Evolutionary conservation across 2,888 invertebrate species (phyloP), one percentile per base, ranked within the genome.

Genomic region (Drosophila incognita): DNA sequence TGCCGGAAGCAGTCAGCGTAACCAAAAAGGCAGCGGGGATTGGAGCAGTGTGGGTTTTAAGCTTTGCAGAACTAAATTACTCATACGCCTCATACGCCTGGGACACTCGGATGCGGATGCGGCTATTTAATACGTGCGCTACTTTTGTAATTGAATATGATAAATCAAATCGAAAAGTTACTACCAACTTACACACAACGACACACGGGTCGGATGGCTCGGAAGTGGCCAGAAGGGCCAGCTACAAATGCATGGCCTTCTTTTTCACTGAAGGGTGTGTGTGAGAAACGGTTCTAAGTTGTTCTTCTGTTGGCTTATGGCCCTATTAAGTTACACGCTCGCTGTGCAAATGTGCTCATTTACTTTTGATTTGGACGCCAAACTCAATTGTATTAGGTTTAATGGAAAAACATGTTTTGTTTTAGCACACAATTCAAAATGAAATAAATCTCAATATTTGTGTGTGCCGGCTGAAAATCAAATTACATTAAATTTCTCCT

Each of bases 121-220:
- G 81, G 75, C 53, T 82, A 86, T 86, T 90, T 83, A 87, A 90
- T 90, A 83, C 87, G 89, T 77, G 71, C 69, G 73, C 72, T 76
- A 72, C 81, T 87, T 82, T 86, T 86, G 89, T 90, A 91, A 91
- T 91, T 89, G 90, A 90, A 91, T 90, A 90, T 87, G 89, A 90
- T 91, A 91, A 91, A 90, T 91, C 90, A 91, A 84, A 91, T 69
- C 71, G 54, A 75, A 81, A 79, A 77, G 40, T 70, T 62, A 65
- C 77, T 68, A 31, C 24, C 15, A 46, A 46, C 24, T 46, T 4
- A 4, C 46, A 21, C 11, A 21, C 21, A 21, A 21, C 7, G 21
- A 46, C 46, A 46, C 46, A 46, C 21, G 21, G 21, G 7, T 46
- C 46, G 13, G 21, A 46, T 46, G 46, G 21, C 56, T 65, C 84